These are phyloP conservation scores for Erebia palarica DNA, from an alignment of 2,888 invertebrate species.

Conservation along the genomic window DNA sequence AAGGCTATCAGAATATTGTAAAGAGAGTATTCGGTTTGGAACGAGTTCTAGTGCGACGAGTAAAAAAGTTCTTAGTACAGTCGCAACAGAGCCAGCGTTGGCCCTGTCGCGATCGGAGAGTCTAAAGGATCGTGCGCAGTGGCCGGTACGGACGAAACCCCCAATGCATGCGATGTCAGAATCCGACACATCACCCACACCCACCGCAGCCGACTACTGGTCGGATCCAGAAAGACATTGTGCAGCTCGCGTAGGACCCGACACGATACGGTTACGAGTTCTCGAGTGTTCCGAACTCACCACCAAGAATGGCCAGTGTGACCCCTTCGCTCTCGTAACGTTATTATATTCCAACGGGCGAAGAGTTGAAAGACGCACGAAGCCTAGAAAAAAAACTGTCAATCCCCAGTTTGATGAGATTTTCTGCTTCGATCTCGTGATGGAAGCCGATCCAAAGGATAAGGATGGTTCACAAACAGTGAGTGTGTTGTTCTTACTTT, in stretches of 20 bases:
- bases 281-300: conserved; percentile 94
- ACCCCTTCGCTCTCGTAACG: conserved; percentile 93
- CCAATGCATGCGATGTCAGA: conserved; percentile 75
- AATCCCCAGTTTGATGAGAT: conserved; percentile 95
- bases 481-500: conserved; percentile 43
- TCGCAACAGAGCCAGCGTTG: conserved; percentile 68
- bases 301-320: conserved; percentile 94
- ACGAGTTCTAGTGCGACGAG: conserved; percentile 77
- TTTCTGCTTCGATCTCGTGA: conserved; percentile 88
- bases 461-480: conserved; percentile 82
- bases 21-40: conserved; percentile 76
- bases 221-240: conserved; percentile 78
- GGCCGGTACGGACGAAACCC: conserved; percentile 67
- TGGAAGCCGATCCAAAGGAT: conserved; percentile 81
- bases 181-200: conserved; percentile 66
- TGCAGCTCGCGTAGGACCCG: conserved; percentile 71
- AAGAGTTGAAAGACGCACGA: conserved; percentile 90
- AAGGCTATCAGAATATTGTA: conserved; percentile 74
- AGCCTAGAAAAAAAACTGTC: conserved; percentile 94
- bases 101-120: conserved; percentile 77
- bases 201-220: conserved; percentile 79
- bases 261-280: conserved; percentile 84
- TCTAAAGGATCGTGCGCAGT: conserved; percentile 72
- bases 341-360: conserved; percentile 91
- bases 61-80: conserved; percentile 70